Percentiles rank a stretch among this genome's conserved stretches.
Evolutionary conservation across 2,888 invertebrate genomes (phyloP).

Genomic region (Magallana nippona): DNA sequence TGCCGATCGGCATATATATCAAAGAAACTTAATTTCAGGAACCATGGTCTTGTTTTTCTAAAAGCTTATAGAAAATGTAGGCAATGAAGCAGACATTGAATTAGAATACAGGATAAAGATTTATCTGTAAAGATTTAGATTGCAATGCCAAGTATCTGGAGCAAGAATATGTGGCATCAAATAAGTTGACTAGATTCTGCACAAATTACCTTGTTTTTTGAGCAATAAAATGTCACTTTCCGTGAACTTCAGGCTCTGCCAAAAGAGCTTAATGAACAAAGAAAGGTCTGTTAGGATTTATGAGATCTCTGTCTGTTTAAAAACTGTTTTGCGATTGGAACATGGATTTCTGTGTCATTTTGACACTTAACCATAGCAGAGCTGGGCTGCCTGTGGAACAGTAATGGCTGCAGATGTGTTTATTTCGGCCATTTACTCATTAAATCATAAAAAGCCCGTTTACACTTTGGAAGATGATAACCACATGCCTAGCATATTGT

Average conservation of each 20-base stretch:
- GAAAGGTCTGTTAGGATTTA: conserved; percentile 7
- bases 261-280: conserved; percentile 17
- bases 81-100: conserved; percentile 12
- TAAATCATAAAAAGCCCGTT: background rate
- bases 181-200: conserved; percentile 11
- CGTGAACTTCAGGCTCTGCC: conserved; percentile 17
- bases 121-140: conserved; percentile 9
- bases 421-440: conserved; percentile 33
- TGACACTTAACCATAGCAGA: conserved; percentile 23
- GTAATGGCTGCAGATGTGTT: conserved; percentile 22
- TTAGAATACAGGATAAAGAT: background rate
- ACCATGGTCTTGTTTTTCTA: conserved; percentile 17
- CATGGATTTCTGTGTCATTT: conserved; percentile 17
- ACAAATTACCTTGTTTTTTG: conserved; percentile 7
- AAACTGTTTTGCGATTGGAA: background rate
- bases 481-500: conserved; percentile 30
- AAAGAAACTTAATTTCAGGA: conserved; percentile 25
- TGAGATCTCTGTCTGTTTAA: background rate
- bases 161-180: background rate
- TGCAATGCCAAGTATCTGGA: conserved; percentile 14
- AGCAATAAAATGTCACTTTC: conserved; percentile 29
- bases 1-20: conserved; percentile 24
- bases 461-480: conserved; percentile 22
- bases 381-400: background rate
- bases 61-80: background rate